Evolutionary conservation across 1,140 invertebrate genomes (phyloP).

Genomic region (Drosophila pseudoobscura): DNA sequence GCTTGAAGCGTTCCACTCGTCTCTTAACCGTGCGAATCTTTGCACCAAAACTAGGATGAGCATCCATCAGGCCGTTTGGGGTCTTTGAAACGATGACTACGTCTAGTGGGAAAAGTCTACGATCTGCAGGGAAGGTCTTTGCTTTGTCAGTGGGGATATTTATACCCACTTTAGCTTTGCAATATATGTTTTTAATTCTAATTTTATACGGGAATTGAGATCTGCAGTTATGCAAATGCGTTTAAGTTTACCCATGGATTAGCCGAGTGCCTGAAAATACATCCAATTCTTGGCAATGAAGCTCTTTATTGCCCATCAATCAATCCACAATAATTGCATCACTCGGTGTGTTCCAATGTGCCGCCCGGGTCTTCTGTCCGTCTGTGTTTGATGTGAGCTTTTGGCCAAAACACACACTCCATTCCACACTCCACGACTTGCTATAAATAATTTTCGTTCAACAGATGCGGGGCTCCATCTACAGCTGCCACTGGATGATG

Average conservation of each 20-base stretch:
- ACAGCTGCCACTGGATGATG: conserved; percentile 14
- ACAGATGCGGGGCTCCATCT: conserved; percentile 35
- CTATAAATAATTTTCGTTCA: conserved; percentile 50
- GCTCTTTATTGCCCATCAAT: neutral
- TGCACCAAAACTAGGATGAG: conserved; percentile 48
- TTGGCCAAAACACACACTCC: conserved; percentile 32
- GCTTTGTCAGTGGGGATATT: too few relatives aligned
- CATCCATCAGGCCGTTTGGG: conserved; percentile 16
- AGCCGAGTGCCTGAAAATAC: too few relatives aligned
- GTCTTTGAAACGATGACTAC: conserved; percentile 26
- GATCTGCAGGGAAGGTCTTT: too few relatives aligned
- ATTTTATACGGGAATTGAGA: too few relatives aligned
- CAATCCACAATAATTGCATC: conserved; percentile 1
- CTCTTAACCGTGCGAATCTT: conserved; percentile 59
- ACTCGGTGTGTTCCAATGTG: conserved; percentile 6
- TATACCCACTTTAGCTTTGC: too few relatives aligned
- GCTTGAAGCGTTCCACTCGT: conserved; percentile 23
- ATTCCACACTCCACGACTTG: conserved; percentile 7
- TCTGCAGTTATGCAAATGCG: too few relatives aligned
- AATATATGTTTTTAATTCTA: too few relatives aligned
- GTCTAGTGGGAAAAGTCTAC: conserved; percentile 22
- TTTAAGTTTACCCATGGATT: too few relatives aligned
- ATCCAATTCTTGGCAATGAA: too few relatives aligned
- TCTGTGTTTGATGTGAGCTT: conserved; percentile 42
- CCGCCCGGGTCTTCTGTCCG: neutral